Conservation (phyloP, 2,113 vertebrate species). For the Malurus cyaneus region DNA sequence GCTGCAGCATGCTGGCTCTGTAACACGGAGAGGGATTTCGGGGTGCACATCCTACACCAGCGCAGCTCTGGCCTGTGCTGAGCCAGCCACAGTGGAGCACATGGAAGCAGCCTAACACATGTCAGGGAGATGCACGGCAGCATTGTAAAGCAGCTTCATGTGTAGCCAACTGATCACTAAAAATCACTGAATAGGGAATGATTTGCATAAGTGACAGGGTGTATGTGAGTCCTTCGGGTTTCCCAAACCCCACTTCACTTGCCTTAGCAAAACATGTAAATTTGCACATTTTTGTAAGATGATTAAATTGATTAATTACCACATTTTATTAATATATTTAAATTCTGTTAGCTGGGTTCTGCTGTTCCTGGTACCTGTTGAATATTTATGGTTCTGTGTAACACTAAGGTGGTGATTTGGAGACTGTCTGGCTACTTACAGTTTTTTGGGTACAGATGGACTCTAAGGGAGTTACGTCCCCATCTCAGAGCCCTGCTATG, state of each 20-base stretch:
- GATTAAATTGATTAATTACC: background rate
- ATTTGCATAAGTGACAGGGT: background rate
- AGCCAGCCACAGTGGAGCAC: background rate
- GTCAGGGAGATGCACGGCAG: background rate
- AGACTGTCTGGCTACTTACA: background rate
- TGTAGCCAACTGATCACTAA: background rate
- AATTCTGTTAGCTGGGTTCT: background rate
- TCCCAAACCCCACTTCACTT: background rate
- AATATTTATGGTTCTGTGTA: background rate
- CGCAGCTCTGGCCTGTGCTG: background rate
- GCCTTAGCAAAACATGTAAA: background rate
- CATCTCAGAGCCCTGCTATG: background rate
- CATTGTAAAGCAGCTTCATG: background rate
- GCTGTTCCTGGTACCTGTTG: background rate
- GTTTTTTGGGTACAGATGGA: background rate
- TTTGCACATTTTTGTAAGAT: background rate
- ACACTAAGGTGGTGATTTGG: background rate
- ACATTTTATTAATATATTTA: background rate
- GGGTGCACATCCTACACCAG: background rate
- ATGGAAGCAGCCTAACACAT: fast-evolving
- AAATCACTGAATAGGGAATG: background rate
- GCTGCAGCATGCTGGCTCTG: background rate
- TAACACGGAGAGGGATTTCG: fast-evolving
- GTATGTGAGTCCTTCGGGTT: background rate
- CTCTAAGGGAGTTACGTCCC: background rate